phyloP scores from a whole-genome alignment of 2,113 vertebrate genomes.

The Cinclus mexicanus region DNA sequence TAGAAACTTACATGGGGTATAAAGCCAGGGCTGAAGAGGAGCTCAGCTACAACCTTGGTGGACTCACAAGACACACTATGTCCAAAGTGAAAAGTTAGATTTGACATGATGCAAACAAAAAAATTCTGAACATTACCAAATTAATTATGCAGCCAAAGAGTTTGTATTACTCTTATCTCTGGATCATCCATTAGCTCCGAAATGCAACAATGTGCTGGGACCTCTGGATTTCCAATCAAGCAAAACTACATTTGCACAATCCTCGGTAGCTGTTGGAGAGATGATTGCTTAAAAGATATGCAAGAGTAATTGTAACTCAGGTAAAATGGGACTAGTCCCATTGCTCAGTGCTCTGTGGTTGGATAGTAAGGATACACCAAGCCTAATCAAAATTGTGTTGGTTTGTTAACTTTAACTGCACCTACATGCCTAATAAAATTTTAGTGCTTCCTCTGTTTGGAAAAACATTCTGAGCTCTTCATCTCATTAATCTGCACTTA shows the following conservation, averaged over 20 bases:
- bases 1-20: background rate
- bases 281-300: background rate
- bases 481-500: slow-evolving; percentile 31
- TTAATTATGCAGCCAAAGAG: background rate
- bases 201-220: background rate
- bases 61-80: background rate
- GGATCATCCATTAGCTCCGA: background rate
- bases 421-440: slow-evolving; percentile 4
- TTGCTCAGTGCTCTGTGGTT: background rate
- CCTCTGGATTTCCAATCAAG: background rate
- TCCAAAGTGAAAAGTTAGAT: background rate
- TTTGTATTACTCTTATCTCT: background rate
- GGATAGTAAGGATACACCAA: background rate
- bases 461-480: background rate
- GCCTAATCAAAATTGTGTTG: background rate
- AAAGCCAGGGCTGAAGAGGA: background rate
- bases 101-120: background rate
- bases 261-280: background rate
- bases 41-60: background rate
- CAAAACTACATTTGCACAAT: background rate
- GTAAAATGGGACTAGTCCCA: background rate
- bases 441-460: slow-evolving; percentile 9
- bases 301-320: background rate
- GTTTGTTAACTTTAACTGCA: slow-evolving; percentile 20
- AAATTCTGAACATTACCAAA: background rate